Evolutionary conservation across 2,888 invertebrate species (phyloP).

Genomic region (Epistrophe grossulariae): DNA sequence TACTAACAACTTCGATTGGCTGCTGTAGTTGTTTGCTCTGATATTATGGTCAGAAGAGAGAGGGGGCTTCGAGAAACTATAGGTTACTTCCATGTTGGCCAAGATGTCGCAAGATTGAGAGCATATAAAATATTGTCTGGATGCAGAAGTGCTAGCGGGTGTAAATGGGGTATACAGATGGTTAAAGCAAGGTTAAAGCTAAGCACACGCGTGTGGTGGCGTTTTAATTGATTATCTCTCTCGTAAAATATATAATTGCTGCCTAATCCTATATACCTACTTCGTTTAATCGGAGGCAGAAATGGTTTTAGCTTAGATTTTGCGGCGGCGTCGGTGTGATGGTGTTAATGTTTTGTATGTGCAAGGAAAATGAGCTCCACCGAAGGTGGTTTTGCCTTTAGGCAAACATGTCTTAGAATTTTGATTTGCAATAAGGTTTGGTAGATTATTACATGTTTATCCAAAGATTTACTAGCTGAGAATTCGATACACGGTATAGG

Average conservation of each 20-base stretch:
- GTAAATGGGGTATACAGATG: neutral
- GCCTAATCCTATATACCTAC: slow-evolving; percentile 14
- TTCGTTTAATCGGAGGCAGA: neutral
- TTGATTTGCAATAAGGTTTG: slow-evolving; percentile 25
- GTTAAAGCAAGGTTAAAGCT: neutral
- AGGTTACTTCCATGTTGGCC: slow-evolving; percentile 54
- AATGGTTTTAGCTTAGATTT: neutral
- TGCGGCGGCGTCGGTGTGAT: slow-evolving; percentile 6
- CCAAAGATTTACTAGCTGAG: neutral
- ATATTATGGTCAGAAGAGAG: neutral
- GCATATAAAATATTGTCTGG: slow-evolving; percentile 42
- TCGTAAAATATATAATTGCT: slow-evolving; percentile 66
- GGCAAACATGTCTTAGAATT: slow-evolving; percentile 14
- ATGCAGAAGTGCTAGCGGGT: neutral
- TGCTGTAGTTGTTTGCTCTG: slow-evolving; percentile 32
- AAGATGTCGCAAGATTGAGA: slow-evolving; percentile 57
- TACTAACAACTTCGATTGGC: slow-evolving; percentile 63
- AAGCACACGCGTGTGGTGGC: slow-evolving; percentile 53
- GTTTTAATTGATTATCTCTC: slow-evolving; percentile 67
- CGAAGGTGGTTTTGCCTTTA: neutral
- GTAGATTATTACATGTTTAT: slow-evolving; percentile 13
- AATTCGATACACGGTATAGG: neutral
- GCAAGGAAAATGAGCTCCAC: slow-evolving; percentile 5
- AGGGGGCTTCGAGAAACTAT: neutral
- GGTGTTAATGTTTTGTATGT: slow-evolving; percentile 50